Conservation (phyloP, 2,797 vertebrate genomes). For the Triplophysa yarkandensis region DNA sequence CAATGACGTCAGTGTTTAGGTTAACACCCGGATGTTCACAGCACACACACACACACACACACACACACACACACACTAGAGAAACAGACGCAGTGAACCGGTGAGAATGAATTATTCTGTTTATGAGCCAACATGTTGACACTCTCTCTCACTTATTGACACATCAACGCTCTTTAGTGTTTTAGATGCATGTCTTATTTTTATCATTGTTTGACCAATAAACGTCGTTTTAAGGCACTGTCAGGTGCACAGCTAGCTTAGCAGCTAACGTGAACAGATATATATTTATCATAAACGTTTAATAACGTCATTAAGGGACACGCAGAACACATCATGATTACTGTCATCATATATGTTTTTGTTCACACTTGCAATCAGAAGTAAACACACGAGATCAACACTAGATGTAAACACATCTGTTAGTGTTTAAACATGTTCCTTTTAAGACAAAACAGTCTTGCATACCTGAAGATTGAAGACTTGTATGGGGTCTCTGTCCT, state of each 20-base stretch:
- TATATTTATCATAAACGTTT: background rate
- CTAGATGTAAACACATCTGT: background rate
- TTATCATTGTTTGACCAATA: background rate
- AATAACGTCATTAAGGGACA: background rate
- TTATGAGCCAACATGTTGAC: background rate
- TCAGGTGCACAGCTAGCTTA: conserved; percentile 17
- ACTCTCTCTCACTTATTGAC: too few species aligned
- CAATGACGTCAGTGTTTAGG: conserved; percentile 61
- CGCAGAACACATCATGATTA: background rate
- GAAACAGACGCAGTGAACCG: conserved; percentile 7
- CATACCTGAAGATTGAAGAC: background rate
- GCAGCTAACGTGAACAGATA: conserved; percentile 7
- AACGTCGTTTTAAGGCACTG: background rate
- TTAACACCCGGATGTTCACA: conserved; percentile 56
- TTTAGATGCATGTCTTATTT: background rate
- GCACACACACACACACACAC: background rate
- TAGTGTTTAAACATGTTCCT: background rate
- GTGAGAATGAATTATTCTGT: conserved; percentile 23
- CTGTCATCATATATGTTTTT: background rate
- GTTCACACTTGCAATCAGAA: background rate
- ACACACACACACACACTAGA: conserved; percentile 16
- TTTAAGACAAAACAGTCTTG: background rate
- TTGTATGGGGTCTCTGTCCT: background rate
- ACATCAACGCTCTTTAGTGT: background rate
- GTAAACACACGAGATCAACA: background rate